These are phyloP conservation scores for Anhinga rufa DNA, from an alignment of 2,113 vertebrate species.

Conservation along the genomic window DNA sequence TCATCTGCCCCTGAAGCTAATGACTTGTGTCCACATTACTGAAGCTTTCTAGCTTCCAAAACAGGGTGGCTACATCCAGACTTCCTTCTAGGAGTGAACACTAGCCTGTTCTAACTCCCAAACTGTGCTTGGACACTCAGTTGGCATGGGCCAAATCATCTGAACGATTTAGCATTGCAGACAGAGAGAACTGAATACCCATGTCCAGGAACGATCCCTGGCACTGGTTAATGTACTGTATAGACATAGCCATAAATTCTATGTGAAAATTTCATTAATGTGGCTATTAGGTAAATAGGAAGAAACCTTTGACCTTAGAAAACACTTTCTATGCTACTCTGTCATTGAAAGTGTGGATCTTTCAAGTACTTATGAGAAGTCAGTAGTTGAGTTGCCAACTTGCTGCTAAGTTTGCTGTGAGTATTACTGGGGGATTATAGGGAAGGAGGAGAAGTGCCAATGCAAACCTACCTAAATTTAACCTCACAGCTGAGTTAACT, in stretches of 20 bases:
- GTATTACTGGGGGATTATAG: neutral
- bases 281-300: neutral
- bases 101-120: neutral
- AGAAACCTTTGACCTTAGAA: neutral
- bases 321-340: neutral
- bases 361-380: neutral
- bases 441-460: neutral
- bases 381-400: neutral
- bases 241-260: neutral
- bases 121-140: neutral
- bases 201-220: neutral
- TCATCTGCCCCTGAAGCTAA: neutral
- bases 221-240: neutral
- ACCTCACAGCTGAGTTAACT: conserved; percentile 8
- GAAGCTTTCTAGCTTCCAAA: neutral
- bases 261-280: neutral
- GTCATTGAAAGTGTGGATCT: neutral
- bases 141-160: neutral
- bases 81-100: neutral
- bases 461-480: neutral
- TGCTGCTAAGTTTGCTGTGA: neutral
- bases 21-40: neutral
- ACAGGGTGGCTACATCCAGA: neutral
- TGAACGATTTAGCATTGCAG: neutral
- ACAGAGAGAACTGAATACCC: neutral